Conservation (phyloP, 1,140 invertebrate species). For the Chironomus striatipennis region DNA sequence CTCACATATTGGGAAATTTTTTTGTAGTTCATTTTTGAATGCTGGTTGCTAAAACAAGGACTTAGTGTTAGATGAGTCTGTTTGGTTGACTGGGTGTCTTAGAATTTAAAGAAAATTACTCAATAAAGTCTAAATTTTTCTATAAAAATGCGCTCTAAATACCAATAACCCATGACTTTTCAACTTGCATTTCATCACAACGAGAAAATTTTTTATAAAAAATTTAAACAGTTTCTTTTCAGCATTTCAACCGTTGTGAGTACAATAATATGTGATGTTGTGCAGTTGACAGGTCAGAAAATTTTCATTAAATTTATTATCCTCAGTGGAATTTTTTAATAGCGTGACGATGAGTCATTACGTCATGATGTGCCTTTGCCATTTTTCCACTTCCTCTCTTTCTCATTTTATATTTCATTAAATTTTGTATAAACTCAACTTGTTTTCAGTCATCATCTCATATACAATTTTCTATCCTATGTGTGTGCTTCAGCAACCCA, state of each 20-base stretch:
- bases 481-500: background rate
- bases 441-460: background rate
- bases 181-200: background rate
- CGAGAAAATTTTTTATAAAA: constrained; percentile 3
- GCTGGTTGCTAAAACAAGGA: no score
- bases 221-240: constrained; percentile 14
- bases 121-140: no score
- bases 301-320: constrained; percentile 24
- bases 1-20: background rate
- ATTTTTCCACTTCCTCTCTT: background rate
- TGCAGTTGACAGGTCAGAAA: constrained; percentile 21
- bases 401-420: constrained; percentile 11
- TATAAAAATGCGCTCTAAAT: no score
- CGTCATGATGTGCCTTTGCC: constrained; percentile 5
- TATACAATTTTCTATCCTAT: background rate
- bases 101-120: no score
- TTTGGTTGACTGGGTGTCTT: no score
- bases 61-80: no score
- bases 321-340: constrained; percentile 9
- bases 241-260: background rate
- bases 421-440: background rate
- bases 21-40: no score
- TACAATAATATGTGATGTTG: constrained; percentile 5
- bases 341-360: constrained; percentile 18
- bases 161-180: no score